Conservation (phyloP, 1,140 invertebrate genomes). For the Dreissena polymorpha region DNA sequence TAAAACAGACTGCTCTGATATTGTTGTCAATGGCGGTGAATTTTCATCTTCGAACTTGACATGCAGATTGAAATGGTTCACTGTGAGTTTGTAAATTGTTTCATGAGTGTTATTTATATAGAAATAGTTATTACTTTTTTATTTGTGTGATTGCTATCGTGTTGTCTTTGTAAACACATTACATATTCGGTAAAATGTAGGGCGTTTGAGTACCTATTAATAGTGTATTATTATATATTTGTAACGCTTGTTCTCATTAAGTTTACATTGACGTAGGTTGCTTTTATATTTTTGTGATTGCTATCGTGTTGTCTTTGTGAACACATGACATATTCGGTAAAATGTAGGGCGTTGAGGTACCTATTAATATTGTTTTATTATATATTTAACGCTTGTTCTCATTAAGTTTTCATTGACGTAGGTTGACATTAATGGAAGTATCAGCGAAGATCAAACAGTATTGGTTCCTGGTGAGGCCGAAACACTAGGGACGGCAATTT, state of each 20-base stretch:
- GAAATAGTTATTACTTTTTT: not conserved
- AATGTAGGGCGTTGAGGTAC: not conserved
- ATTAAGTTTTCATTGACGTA: not conserved
- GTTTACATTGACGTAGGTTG: not conserved
- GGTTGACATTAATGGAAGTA: not conserved
- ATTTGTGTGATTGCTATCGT: not conserved
- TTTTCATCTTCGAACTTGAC: not conserved
- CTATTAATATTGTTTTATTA: not conserved
- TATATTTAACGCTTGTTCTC: not conserved
- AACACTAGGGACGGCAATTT: not conserved
- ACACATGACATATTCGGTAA: no score
- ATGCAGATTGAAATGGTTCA: not conserved
- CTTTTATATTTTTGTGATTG: not conserved
- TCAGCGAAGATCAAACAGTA: not conserved
- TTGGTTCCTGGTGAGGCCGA: not conserved
- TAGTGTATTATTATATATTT: not conserved
- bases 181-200: not conserved
- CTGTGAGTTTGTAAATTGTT: not conserved
- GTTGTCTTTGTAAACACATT: no score
- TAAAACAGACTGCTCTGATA: not conserved
- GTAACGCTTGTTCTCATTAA: not conserved
- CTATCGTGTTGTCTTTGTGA: no score
- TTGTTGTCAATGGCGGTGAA: not conserved
- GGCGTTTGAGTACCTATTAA: not conserved
- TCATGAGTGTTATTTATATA: not conserved